These are phyloP conservation scores for Felis chaus DNA, from an alignment of 2,113 vertebrate genomes.

Conservation along the genomic window DNA sequence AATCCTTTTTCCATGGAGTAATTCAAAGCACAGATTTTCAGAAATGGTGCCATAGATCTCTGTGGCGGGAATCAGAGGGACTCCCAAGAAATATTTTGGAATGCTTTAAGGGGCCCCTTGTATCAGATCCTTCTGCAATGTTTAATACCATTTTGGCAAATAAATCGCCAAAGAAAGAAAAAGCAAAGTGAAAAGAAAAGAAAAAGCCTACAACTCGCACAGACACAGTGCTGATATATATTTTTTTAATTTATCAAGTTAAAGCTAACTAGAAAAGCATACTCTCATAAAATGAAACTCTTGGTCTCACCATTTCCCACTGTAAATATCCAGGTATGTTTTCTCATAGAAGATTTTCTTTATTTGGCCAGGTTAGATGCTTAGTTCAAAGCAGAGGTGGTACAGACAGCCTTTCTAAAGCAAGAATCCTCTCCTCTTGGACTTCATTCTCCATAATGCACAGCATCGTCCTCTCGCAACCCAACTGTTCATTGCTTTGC, in stretches of 20 bases:
- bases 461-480: neutral
- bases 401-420: neutral
- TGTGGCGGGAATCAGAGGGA: neutral
- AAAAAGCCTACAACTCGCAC: neutral
- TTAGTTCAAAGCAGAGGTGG: neutral
- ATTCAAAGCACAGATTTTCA: neutral
- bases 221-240: neutral
- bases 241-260: neutral
- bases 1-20: neutral
- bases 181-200: neutral
- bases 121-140: neutral
- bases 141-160: conserved; percentile 1
- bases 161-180: conserved; percentile 30
- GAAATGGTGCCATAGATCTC: neutral
- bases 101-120: neutral
- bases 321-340: neutral
- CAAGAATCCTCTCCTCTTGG: neutral
- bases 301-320: neutral
- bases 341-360: neutral
- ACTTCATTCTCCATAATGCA: neutral
- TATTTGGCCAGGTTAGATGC: neutral
- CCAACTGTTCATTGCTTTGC: neutral
- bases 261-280: neutral
- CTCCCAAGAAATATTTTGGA: neutral
- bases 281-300: neutral